A percentile compares a stretch with the other conserved stretches of the same genome.
Conservation (phyloP, 2,888 invertebrate species). For the Mimachlamys varia region DNA sequence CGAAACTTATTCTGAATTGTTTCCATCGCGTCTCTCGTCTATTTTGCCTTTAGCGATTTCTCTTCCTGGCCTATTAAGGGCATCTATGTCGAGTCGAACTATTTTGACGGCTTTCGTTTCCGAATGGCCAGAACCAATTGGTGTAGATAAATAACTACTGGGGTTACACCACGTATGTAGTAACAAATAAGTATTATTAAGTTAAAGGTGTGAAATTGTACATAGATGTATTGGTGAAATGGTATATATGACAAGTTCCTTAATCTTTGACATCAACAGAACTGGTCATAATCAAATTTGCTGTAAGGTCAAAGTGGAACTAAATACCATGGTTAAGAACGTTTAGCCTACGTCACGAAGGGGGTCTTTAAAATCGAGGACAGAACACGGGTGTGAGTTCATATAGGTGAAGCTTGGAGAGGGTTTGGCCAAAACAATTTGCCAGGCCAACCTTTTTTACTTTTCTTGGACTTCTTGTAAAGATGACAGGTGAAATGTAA, state of each 20-base stretch:
- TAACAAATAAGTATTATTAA: constrained; percentile 24
- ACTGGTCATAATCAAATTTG: neutral
- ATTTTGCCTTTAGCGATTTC: neutral
- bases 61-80: neutral
- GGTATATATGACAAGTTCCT: constrained; percentile 12
- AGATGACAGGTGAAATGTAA: too few species aligned
- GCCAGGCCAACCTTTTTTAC: too few species aligned
- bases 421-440: neutral
- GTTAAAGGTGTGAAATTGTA: neutral
- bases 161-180: neutral
- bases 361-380: neutral
- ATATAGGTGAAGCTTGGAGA: too few species aligned
- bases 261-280: neutral
- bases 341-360: neutral
- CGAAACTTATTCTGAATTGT: neutral
- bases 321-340: neutral
- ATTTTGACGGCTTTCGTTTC: neutral
- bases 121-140: neutral
- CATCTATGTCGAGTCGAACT: neutral
- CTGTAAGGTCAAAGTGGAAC: neutral
- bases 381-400: neutral
- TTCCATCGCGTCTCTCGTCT: neutral
- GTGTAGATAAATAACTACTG: neutral
- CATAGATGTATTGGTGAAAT: neutral
- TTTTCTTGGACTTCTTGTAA: too few species aligned